Evolutionary conservation across 1,140 invertebrate species (phyloP), one percentile per base, ranked within the genome.

Genomic region (Cyclargus thomasi): DNA sequence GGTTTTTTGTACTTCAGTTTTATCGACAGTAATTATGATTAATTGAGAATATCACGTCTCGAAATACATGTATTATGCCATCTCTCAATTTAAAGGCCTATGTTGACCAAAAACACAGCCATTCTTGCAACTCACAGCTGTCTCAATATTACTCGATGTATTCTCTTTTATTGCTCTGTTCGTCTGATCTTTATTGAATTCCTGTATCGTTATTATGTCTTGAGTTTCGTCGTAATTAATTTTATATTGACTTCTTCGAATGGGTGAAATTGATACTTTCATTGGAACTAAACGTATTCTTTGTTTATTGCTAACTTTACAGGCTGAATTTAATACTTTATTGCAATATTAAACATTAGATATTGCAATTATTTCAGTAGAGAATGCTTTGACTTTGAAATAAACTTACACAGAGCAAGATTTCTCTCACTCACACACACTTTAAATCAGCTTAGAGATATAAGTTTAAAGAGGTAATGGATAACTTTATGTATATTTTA

Each of bases 171-270:
- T 20, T 17, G 53, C 14, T 47, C 39, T 47, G 53, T 55, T 55
- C 53, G 18, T 55, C 17, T 59, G 18, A 59, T 20, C 55, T 59
- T 59, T 59, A 59, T 59, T 59, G 55, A 21, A 59, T 59, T 59
- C 55, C 3, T 59, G 55, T 59, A 21, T 59, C 55, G 55, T 59
- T 59, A 59, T 59, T 59, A 59, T 59, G 18, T 59, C 10, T 20
- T 20, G 53, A 18, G 53, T 55, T 17, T 55, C 53, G n/a, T 55
- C 53, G 18, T 20, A 20, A 59, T 59, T 59, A 59, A 59, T 59
- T 20, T 59, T 59, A 21, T 59, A 59, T 59, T 59, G 18, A 47
- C 39, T 47, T 47, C 39, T 47, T 47, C 39, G 39, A 47, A 47
- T 20, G 10, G 18, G 18, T 59, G 18, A 11, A 59, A 20, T 59